Evolutionary conservation across 2,888 invertebrate species (phyloP).

Genomic region (Macaria notata): DNA sequence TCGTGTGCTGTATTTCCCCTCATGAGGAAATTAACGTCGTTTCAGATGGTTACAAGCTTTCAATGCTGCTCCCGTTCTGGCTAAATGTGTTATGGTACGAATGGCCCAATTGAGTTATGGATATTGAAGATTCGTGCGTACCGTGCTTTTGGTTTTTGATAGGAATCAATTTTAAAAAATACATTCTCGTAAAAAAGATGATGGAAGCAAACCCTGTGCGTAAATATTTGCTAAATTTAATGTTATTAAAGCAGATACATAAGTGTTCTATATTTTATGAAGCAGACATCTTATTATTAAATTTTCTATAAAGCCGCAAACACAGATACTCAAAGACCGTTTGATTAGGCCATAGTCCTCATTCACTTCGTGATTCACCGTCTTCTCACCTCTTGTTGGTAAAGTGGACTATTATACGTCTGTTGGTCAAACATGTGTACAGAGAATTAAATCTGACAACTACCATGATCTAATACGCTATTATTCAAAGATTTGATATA

Average conservation of each 20-base stretch:
- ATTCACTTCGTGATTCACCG: too few relatives aligned
- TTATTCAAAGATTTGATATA: constrained; percentile 3
- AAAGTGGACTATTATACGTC: too few relatives aligned
- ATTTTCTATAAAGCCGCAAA: too few relatives aligned
- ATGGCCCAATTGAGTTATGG: constrained; percentile 7
- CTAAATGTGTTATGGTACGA: constrained; percentile 36
- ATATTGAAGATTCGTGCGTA: background rate
- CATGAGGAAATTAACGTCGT: constrained; percentile 43
- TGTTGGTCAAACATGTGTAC: too few relatives aligned
- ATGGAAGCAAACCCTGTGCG: too few relatives aligned
- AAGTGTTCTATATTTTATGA: too few relatives aligned
- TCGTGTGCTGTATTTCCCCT: constrained; percentile 7
- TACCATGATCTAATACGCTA: background rate
- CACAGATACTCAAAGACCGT: too few relatives aligned
- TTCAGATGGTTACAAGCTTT: constrained; percentile 33
- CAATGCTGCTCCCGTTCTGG: constrained; percentile 33
- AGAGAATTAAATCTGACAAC: background rate
- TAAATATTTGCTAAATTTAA: too few relatives aligned
- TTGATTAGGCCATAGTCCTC: too few relatives aligned
- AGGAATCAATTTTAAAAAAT: background rate
- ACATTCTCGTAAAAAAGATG: background rate
- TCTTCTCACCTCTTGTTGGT: too few relatives aligned
- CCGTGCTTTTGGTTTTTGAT: background rate
- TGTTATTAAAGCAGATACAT: too few relatives aligned
- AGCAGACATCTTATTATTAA: too few relatives aligned